Base-by-base conservation (phyloP, 2,888 invertebrate species). In the Malthinus seriepunctatus region DNA sequence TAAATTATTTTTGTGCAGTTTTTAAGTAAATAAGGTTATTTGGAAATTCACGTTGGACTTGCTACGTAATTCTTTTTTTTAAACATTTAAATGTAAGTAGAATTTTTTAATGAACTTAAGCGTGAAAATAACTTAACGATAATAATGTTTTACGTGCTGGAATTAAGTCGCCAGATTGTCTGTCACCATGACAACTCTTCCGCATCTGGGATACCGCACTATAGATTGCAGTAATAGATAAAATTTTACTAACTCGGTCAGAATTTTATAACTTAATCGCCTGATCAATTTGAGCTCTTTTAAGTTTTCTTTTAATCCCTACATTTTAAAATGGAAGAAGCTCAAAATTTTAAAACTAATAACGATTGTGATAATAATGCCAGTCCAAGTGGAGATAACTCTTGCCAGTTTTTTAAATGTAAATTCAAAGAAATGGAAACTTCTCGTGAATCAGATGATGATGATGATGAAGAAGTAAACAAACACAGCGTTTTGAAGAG, bases 171-270 rank as follows among this genome's bases (percentile, higher is more conserved):
- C 76, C 78, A 64, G 67, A 60, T 67, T 72, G 77, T 77, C 78
- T 76, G 74, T 77, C 70, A 68, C 70, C 75, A 77, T 78, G 74
- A 73, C 70, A 77, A 78, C 77, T 64, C 65, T 59, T 64, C 68
- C 60, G 60, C 58, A 62, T 62, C 64, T 67, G 66, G 57, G 55
- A 54, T 54, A 54, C 59, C 47, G 59, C 59, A 60, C 55, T 51
- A 60, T 54, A 53, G 54, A 59, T 54, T 59, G 42, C 58, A 44
- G 49, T 45, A 32, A 38, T 45, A 59, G 53, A 53, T 53, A 53
- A 42, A 42, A 42, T 42, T 23, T 15, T 23, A 23, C 39, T 23
- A 42, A 42, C 23, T 23, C 23, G 23, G 23, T 23, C 23, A 23
- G 23, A 23, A 23, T 23, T 23, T 23, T 23, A 23, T 23, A 23